Percentiles rank a stretch among this genome's conserved stretches.
These are phyloP conservation scores for Dasypogon diadema DNA, from an alignment of 2,888 invertebrate species.

Conservation along the genomic window DNA sequence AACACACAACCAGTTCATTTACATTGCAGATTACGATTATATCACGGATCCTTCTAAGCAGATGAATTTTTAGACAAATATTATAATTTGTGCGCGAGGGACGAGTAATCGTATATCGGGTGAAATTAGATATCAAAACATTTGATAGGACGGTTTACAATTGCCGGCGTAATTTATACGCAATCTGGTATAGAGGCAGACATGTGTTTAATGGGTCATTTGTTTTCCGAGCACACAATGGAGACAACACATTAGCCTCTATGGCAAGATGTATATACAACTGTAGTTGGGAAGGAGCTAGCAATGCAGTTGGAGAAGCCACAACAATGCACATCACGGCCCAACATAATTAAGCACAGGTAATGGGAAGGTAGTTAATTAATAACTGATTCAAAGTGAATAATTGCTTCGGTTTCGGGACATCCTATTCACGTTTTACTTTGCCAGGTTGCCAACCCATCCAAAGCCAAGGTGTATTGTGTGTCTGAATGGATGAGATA, in stretches of 20 bases:
- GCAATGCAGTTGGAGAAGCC: slow-evolving; percentile 43
- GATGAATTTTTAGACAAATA: slow-evolving; percentile 45
- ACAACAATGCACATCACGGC: slow-evolving; percentile 49
- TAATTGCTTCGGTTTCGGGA: slow-evolving; percentile 49
- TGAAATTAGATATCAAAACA: slow-evolving; percentile 49
- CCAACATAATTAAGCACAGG: slow-evolving; percentile 53
- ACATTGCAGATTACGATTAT: slow-evolving; percentile 39
- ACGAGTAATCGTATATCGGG: background rate
- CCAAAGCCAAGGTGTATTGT: background rate
- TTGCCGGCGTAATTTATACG: slow-evolving; percentile 46
- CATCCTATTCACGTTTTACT: slow-evolving; percentile 23
- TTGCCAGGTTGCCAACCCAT: background rate
- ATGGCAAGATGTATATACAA: slow-evolving; percentile 17
- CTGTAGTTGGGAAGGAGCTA: background rate
- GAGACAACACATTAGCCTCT: slow-evolving; percentile 42
- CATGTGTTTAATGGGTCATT: slow-evolving; percentile 53
- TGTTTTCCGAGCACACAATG: slow-evolving; percentile 48
- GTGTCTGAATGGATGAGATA: background rate
- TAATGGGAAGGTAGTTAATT: slow-evolving; percentile 56
- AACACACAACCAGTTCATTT: background rate
- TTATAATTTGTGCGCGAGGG: slow-evolving; percentile 1
- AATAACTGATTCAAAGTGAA: slow-evolving; percentile 53
- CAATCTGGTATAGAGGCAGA: slow-evolving; percentile 44
- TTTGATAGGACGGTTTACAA: slow-evolving; percentile 42
- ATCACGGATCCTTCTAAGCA: slow-evolving; percentile 3